Base-by-base conservation (phyloP, 2,113 vertebrate species). In the Columbina picui region DNA sequence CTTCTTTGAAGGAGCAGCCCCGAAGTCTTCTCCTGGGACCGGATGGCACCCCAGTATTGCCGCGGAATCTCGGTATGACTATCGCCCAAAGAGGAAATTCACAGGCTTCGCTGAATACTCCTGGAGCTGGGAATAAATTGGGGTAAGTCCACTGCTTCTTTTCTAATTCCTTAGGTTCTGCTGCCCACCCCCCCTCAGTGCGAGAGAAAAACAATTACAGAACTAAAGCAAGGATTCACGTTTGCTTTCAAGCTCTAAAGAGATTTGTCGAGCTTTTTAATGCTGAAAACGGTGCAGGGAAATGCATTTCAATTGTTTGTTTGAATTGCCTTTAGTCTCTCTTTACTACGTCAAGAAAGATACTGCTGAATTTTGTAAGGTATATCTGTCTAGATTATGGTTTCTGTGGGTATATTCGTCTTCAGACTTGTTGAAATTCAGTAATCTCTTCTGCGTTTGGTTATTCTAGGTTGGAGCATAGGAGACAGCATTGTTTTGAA, bases 61-160 rank as follows among this genome's bases (percentile, higher is more conserved):
- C 97, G 38, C 97, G 98, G 93, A 93, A 96, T 97, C 97, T 98
- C 98, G 99, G 99, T 93, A 99, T 99, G 99, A 99, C 99, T 96
- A 88, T 99, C 97, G 52, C 97, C 69, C 98, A 97, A 38, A 98
- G 98, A 95, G 98, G 98, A 97, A 84, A 92, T 92, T 92, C 97
- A 84, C 98, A 98, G 89, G 84, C 97, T 61, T 95, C 98, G 30
- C 50, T 97, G 61, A 98, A 87, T 67, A 10, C 96, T 68, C 94
- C 98, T 34, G 97, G 96, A 96, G 96, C 97, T 74, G 96, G 96
- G 93, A 97, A 63, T 45, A 98, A 97, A 97, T 97, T 98, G 26
- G 98, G 99, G 99, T 99, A 87, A 98, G 99, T 97, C 36, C 90
- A 67, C 47, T 34, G 52, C 60, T 96, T 41, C 61, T 93, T 25